Conservation (phyloP, 2,113 vertebrate genomes). For the Chaetorhynchus papuensis region DNA sequence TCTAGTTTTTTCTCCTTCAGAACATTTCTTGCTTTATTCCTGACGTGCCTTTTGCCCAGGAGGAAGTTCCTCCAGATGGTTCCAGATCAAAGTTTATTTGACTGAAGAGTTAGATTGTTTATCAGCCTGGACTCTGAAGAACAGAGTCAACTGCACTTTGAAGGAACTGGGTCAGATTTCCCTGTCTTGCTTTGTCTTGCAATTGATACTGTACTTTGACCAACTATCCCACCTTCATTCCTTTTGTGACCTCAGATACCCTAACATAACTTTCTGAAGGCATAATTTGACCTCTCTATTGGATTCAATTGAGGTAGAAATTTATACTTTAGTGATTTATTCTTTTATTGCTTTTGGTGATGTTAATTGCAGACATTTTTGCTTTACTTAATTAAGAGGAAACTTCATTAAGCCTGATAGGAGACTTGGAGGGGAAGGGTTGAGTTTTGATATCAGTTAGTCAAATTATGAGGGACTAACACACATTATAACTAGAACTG, state of each 20-base stretch:
- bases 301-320: neutral
- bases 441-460: neutral
- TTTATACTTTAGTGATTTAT: neutral
- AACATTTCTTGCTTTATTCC: neutral
- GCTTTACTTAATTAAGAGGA: neutral
- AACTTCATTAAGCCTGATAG: neutral
- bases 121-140: neutral
- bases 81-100: neutral
- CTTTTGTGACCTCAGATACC: neutral
- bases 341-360: neutral
- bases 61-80: neutral
- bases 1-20: neutral
- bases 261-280: neutral
- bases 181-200: neutral
- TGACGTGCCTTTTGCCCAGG: neutral
- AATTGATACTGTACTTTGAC: neutral
- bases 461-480: neutral
- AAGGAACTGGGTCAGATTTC: neutral
- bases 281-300: neutral
- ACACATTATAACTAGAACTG: neutral
- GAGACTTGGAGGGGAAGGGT: neutral
- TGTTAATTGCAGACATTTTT: neutral
- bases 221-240: neutral
- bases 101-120: neutral
- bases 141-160: neutral